Evolutionary conservation across 1,140 invertebrate species (phyloP), one percentile per base, ranked within the genome.

Genomic region (Cyrtorhinus lividipennis): DNA sequence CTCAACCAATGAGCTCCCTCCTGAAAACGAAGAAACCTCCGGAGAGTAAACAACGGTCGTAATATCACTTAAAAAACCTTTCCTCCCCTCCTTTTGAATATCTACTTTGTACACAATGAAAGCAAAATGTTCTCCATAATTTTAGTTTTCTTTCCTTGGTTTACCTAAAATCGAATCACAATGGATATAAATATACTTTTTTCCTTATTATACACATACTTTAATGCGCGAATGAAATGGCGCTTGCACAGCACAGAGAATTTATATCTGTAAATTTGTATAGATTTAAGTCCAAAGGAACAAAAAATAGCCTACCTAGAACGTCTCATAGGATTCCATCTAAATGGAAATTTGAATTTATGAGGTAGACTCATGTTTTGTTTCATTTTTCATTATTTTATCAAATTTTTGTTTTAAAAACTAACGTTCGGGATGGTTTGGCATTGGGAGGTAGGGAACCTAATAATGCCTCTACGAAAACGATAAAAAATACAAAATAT

Each of bases 311-410:
- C 48, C 48, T 53, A 53, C 48, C 48, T 53, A 53, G 10, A 20
- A 38, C 15, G 30, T 38, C 15, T 38, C 15, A 8, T 38, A 8
- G 5, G 30, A 8, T 38, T 38, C 15, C 15, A 8, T 38, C 20
- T 53, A 10, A 53, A 53, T 53, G 48, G 48, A 53, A 53, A 22
- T 53, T 10, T 53, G 48, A 38, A 53, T 53, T 8, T 10, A 53
- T 53, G 48, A 53, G 48, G 48, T 53, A 53, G 48, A 53, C 48
- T 53, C 48, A 53, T 22, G 48, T 53, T 53, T 53, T 53, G 20
- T 15, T 53, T 53, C 5, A 5, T 53, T 53, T 53, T 53, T 53
- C 10, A 53, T 15, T 53, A 13, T 53, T 53, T 53, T 53, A 53
- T 38, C 30, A 38, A 53, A 53, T 5, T 53, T 53, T 53, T 53